Conservation (phyloP, 2,888 invertebrate genomes). For the Panzeria rudis region DNA sequence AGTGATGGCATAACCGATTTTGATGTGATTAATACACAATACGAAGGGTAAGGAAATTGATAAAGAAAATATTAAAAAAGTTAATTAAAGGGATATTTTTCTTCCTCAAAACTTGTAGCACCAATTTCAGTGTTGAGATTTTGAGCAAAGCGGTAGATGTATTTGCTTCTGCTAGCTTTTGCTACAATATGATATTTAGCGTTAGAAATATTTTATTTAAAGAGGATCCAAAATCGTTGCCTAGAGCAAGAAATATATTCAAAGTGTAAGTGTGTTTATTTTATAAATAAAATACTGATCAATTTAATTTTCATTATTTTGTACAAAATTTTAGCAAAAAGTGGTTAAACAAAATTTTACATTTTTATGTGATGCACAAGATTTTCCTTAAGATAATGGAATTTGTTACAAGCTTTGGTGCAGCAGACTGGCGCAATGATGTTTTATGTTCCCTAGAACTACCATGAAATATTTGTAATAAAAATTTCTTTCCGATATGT, state of each 20-base stretch:
- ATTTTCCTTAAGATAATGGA: background rate
- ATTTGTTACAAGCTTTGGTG: background rate
- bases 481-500: no score
- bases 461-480: no score
- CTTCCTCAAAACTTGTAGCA: background rate
- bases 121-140: background rate
- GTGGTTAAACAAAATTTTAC: background rate
- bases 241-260: constrained; percentile 70
- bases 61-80: background rate
- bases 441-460: no score
- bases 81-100: background rate
- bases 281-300: background rate
- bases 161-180: constrained; percentile 25
- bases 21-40: constrained; percentile 38
- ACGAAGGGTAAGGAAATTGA: constrained; percentile 21
- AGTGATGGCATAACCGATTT: constrained; percentile 75
- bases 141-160: background rate
- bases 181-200: constrained; percentile 73
- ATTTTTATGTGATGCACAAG: background rate
- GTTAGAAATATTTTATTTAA: constrained; percentile 74
- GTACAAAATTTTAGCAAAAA: background rate
- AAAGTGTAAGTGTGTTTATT: constrained; percentile 73
- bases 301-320: background rate
- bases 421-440: background rate
- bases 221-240: constrained; percentile 75